These are phyloP conservation scores for Dendrolimus kikuchii DNA, from an alignment of 1,140 invertebrate genomes.

Conservation along the genomic window DNA sequence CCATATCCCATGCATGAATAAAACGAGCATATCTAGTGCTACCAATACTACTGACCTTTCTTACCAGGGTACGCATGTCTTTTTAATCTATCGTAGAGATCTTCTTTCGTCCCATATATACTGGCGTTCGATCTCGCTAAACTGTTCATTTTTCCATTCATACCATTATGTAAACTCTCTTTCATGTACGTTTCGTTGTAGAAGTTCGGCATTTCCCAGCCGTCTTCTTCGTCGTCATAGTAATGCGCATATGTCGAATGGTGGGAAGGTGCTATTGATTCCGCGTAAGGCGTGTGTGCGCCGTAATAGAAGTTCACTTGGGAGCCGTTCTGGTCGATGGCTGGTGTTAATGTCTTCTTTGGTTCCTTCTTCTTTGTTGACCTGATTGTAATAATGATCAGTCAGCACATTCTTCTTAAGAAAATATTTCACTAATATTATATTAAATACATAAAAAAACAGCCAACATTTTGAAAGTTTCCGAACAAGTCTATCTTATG, in stretches of 20 bases:
- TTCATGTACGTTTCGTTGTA: slow-evolving; percentile 98
- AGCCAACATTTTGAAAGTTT: too few species aligned
- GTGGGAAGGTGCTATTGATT: slow-evolving; percentile 94
- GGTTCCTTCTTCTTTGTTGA: slow-evolving; percentile 87
- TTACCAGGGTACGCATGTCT: slow-evolving; percentile 96
- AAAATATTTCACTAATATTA: too few species aligned
- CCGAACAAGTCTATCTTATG: too few species aligned
- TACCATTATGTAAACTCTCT: slow-evolving; percentile 86
- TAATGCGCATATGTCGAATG: slow-evolving; percentile 97
- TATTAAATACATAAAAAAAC: too few species aligned
- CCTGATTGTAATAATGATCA: slow-evolving; percentile 50
- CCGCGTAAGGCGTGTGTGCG: slow-evolving; percentile 91
- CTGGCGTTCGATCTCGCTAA: slow-evolving; percentile 92
- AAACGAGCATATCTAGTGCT: slow-evolving; percentile 55
- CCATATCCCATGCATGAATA: slow-evolving; percentile 18
- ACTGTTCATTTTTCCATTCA: slow-evolving; percentile 88
- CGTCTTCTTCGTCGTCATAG: slow-evolving; percentile 95
- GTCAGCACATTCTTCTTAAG: too few species aligned
- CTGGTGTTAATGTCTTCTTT: slow-evolving; percentile 89
- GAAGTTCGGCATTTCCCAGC: slow-evolving; percentile 98
- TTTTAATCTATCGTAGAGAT: slow-evolving; percentile 95
- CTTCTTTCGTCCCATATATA: slow-evolving; percentile 96
- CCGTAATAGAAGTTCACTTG: slow-evolving; percentile 98
- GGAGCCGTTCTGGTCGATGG: slow-evolving; percentile 90
- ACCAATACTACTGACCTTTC: slow-evolving; percentile 82